phyloP scores from a whole-genome alignment of 1,140 invertebrate genomes.

The Centruroides vittatus region DNA sequence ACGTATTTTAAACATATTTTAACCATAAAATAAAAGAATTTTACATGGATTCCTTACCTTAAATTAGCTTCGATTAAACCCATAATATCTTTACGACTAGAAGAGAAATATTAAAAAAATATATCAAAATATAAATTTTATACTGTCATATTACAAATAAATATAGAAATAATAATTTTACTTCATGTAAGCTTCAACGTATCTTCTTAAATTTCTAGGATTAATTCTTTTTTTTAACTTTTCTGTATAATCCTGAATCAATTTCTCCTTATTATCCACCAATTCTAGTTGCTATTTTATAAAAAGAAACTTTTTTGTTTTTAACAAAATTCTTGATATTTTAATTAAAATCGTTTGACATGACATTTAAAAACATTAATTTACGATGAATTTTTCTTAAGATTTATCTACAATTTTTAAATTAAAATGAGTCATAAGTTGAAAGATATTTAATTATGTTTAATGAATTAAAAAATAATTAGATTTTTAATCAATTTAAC shows the following conservation, averaged over 20 bases:
- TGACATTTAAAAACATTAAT: too few relatives aligned
- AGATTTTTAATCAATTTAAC: too few relatives aligned
- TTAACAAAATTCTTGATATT: neutral
- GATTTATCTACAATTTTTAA: too few relatives aligned
- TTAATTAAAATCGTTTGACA: neutral
- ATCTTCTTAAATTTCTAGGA: slow-evolving; percentile 63
- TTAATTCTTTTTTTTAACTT: slow-evolving; percentile 59
- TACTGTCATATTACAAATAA: too few relatives aligned
- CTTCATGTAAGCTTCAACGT: slow-evolving; percentile 66
- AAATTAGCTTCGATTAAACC: slow-evolving; percentile 8
- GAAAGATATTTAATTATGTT: too few relatives aligned
- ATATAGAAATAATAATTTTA: slow-evolving; percentile 31
- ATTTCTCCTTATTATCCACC: slow-evolving; percentile 46
- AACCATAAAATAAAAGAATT: too few relatives aligned
- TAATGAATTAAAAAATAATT: too few relatives aligned
- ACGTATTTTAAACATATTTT: too few relatives aligned
- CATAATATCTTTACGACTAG: slow-evolving; percentile 19
- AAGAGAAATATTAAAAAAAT: neutral
- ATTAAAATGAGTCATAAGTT: too few relatives aligned
- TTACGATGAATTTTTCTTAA: too few relatives aligned
- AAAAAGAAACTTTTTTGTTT: neutral
- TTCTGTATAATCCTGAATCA: slow-evolving; percentile 59
- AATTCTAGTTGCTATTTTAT: slow-evolving; percentile 36
- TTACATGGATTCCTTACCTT: slow-evolving; percentile 9
- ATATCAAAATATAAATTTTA: neutral